Conservation (phyloP, 2,113 vertebrate genomes). For the Seriola quinqueradiata region DNA sequence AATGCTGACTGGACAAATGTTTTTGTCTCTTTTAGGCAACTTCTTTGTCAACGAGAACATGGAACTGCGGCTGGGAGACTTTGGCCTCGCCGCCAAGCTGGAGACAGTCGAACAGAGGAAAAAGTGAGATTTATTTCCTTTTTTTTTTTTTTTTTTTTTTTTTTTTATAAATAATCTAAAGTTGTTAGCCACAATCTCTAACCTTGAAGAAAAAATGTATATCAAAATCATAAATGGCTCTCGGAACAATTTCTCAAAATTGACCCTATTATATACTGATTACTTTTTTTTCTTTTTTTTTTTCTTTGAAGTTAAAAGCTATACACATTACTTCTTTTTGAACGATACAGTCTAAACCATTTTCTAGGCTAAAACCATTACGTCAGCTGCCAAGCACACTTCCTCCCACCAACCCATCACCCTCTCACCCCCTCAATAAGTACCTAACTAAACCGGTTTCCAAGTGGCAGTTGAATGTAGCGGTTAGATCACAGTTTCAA, state of each 20-base stretch:
- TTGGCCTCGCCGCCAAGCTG: conserved; percentile 93
- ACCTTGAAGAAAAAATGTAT: neutral
- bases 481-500: conserved; percentile 56
- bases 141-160: neutral
- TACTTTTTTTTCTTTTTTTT: neutral
- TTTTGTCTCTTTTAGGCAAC: conserved; percentile 87
- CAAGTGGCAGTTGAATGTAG: conserved; percentile 63
- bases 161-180: neutral
- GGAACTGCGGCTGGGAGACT: conserved; percentile 97
- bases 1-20: conserved; percentile 63
- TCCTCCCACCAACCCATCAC: conserved; percentile 34
- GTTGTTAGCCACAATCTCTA: neutral
- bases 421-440: conserved; percentile 29
- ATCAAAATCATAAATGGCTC: neutral
- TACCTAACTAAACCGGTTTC: conserved; percentile 72
- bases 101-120: conserved; percentile 93
- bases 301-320: neutral
- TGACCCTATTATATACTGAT: neutral
- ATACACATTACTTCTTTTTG: too few relatives aligned
- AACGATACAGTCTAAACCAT: neutral
- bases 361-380: conserved; percentile 37
- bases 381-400: conserved; percentile 28
- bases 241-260: neutral
- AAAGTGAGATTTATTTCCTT: conserved; percentile 85
- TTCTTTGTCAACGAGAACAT: conserved; percentile 99